Conservation (phyloP, 2,888 invertebrate genomes). For the Penaeus monodon region DNA sequence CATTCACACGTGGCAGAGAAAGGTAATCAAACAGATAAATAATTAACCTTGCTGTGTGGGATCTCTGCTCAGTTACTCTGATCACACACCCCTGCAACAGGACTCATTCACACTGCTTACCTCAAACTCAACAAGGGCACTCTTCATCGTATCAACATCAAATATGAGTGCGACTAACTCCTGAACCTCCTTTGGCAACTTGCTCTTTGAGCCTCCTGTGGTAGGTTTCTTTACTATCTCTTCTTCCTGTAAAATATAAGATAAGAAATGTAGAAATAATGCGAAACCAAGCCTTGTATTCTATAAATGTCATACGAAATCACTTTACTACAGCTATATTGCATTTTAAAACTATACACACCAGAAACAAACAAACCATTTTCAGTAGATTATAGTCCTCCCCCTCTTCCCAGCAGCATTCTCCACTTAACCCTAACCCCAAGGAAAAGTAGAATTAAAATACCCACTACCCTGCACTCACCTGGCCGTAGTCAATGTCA, state of each 20-base stretch:
- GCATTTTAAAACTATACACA: too few species aligned
- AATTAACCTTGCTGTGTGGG: too few species aligned
- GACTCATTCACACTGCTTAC: constrained; percentile 70
- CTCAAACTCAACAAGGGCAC: constrained; percentile 89
- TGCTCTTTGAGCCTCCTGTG: constrained; percentile 73
- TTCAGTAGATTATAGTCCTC: too few species aligned
- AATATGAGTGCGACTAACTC: constrained; percentile 88
- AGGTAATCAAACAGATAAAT: too few species aligned
- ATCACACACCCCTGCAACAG: too few species aligned
- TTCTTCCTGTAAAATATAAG: constrained; percentile 68
- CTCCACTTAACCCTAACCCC: background rate
- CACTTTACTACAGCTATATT: too few species aligned
- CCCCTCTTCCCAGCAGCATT: background rate
- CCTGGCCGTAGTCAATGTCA: constrained; percentile 88
- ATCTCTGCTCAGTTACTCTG: too few species aligned
- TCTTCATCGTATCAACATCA: constrained; percentile 91
- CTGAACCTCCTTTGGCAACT: constrained; percentile 83
- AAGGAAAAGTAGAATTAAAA: background rate
- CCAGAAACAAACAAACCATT: too few species aligned
- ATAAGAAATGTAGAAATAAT: background rate
- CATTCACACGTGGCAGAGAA: too few species aligned
- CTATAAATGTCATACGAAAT: too few species aligned
- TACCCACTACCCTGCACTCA: constrained; percentile 65
- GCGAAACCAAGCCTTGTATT: too few species aligned
- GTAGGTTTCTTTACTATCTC: constrained; percentile 69